Percentiles rank a stretch among this genome's conserved stretches.
phyloP scores from a whole-genome alignment of 2,888 invertebrate genomes.

The Dasypolia templi region DNA sequence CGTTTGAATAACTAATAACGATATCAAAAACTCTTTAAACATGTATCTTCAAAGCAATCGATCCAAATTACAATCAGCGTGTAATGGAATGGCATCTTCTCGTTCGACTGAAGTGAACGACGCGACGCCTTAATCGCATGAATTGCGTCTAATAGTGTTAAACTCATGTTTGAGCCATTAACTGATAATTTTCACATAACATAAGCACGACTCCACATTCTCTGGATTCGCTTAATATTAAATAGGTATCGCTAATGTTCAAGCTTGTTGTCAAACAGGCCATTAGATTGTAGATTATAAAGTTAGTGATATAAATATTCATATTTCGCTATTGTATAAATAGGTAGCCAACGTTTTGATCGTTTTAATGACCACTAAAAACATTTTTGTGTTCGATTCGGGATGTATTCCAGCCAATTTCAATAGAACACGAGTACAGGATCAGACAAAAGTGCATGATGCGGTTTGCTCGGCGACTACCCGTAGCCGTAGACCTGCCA shows the following conservation, averaged over 20 bases:
- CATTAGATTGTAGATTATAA: constrained; percentile 48
- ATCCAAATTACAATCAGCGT: constrained; percentile 50
- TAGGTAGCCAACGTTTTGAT: constrained; percentile 14
- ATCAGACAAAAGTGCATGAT: constrained; percentile 63
- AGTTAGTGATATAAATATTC: constrained; percentile 51
- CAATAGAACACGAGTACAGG: constrained; percentile 50
- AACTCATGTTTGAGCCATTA: constrained; percentile 49
- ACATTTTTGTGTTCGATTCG: constrained; percentile 7
- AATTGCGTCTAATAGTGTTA: constrained; percentile 50
- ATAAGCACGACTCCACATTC: constrained; percentile 32
- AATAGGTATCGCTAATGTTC: constrained; percentile 33
- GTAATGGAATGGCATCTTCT: constrained; percentile 51
- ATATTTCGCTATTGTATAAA: constrained; percentile 39
- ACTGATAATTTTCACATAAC: constrained; percentile 48
- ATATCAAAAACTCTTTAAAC: constrained; percentile 20
- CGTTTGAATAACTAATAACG: constrained; percentile 8
- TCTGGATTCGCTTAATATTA: constrained; percentile 27
- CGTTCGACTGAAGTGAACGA: constrained; percentile 25
- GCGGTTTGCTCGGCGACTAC: constrained; percentile 67
- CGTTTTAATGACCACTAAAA: constrained; percentile 34
- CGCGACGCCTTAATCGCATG: constrained; percentile 42
- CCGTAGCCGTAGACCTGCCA: constrained; percentile 64
- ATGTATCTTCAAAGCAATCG: constrained; percentile 23
- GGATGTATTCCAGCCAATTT: constrained; percentile 44
- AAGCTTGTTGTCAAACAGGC: constrained; percentile 42